Conservation (phyloP, 2,888 invertebrate species). For the Seladonia tumulorum region DNA sequence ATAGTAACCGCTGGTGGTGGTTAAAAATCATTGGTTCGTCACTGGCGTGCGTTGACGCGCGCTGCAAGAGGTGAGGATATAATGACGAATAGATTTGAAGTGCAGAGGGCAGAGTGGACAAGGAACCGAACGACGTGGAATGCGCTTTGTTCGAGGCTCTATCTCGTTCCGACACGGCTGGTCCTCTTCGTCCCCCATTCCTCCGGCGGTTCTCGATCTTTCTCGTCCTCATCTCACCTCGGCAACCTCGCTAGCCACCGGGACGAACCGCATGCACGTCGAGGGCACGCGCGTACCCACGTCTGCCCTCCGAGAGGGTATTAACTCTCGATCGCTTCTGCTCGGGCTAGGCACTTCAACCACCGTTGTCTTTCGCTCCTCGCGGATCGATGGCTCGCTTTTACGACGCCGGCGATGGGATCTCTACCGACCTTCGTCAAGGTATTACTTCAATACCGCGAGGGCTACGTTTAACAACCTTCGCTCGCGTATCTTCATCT, state of each 20-base stretch:
- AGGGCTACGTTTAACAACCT: neutral
- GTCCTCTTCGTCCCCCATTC: conserved; percentile 53
- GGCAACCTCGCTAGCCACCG: conserved; percentile 71
- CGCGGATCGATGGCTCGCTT: conserved; percentile 5
- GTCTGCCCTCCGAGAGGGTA: conserved; percentile 66
- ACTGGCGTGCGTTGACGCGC: conserved; percentile 33
- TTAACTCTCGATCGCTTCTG: conserved; percentile 51
- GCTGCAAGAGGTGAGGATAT: conserved; percentile 67
- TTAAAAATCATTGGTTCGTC: conserved; percentile 19
- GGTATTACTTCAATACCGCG: neutral
- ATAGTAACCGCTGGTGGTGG: neutral
- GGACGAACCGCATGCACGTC: conserved; percentile 62
- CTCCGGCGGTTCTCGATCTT: conserved; percentile 49
- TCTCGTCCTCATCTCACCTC: conserved; percentile 72
- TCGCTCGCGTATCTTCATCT: neutral
- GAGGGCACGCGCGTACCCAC: conserved; percentile 42
- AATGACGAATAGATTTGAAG: conserved; percentile 75
- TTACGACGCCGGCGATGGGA: conserved; percentile 4
- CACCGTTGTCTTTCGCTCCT: conserved; percentile 19
- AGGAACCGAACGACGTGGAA: conserved; percentile 81
- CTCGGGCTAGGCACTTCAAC: conserved; percentile 34
- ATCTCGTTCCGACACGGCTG: conserved; percentile 59
- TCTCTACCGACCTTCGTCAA: neutral
- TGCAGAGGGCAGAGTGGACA: conserved; percentile 72
- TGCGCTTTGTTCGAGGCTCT: conserved; percentile 81